Evolutionary conservation across 2,113 vertebrate genomes (phyloP).

Genomic region (Symphodus melops): DNA sequence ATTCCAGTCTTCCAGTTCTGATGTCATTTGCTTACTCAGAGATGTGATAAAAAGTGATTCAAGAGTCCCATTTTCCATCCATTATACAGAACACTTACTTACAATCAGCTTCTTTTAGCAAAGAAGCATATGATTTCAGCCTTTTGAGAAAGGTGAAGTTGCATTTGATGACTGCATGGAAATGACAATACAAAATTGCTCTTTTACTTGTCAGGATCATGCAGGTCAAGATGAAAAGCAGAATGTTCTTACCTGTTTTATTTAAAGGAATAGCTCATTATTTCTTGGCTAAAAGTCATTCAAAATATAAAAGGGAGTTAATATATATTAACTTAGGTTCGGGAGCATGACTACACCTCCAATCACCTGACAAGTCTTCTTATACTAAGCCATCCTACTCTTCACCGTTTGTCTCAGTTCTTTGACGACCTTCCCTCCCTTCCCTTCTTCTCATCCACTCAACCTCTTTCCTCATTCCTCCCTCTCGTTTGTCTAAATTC

Average conservation of each 20-base stretch:
- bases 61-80: conserved; percentile 17
- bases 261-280: not conserved
- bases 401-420: too few species aligned
- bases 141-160: conserved; percentile 15
- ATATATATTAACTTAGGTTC: too few species aligned
- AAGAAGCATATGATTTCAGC: not conserved
- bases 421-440: too few species aligned
- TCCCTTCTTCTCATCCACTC: too few species aligned
- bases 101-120: conserved; percentile 26
- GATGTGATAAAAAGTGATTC: conserved; percentile 46
- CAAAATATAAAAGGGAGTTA: too few species aligned
- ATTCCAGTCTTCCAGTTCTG: conserved; percentile 18
- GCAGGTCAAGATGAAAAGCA: conserved; percentile 3
- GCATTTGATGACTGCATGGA: conserved; percentile 3
- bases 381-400: too few species aligned
- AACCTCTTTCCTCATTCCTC: too few species aligned
- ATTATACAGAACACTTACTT: conserved; percentile 16
- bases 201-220: not conserved
- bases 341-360: too few species aligned
- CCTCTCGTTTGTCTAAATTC: too few species aligned
- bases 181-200: not conserved
- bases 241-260: not conserved
- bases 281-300: not conserved
- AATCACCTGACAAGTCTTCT: too few species aligned
- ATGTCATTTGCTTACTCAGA: conserved; percentile 52